Evolutionary conservation across 2,888 invertebrate genomes (phyloP).

Genomic region (Blomia tropicalis): DNA sequence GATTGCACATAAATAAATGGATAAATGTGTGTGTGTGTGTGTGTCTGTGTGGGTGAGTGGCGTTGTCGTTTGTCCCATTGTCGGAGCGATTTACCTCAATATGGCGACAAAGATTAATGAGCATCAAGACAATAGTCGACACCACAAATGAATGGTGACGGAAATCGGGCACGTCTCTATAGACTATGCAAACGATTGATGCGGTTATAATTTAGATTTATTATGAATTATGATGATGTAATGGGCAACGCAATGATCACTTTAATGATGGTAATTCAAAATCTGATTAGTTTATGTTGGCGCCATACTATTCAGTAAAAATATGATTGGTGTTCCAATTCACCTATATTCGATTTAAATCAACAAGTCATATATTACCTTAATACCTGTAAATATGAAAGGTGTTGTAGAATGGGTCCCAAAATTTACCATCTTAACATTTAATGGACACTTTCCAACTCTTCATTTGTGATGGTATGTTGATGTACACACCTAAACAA

Average conservation of each 20-base stretch:
- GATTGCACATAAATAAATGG: background rate
- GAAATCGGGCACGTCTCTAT: background rate
- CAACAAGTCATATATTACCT: too few species aligned
- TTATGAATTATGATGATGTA: background rate
- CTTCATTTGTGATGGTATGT: too few species aligned
- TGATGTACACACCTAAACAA: too few species aligned
- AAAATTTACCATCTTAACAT: too few species aligned
- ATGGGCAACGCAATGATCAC: background rate
- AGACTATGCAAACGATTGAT: background rate
- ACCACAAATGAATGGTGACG: background rate
- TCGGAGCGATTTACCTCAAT: background rate
- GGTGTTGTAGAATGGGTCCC: too few species aligned
- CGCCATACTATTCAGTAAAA: too few species aligned
- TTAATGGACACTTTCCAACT: too few species aligned
- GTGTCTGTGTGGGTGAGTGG: background rate
- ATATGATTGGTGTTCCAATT: too few species aligned
- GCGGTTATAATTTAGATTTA: conserved; percentile 12
- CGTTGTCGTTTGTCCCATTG: background rate
- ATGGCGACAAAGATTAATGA: conserved; percentile 1
- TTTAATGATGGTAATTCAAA: too few species aligned
- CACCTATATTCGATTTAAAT: too few species aligned
- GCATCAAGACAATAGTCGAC: background rate
- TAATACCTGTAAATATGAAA: too few species aligned
- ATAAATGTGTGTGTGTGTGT: background rate
- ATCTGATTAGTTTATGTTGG: too few species aligned